Evolutionary conservation across 2,113 vertebrate species (phyloP).

Genomic region (Balaenoptera acutorostrata): DNA sequence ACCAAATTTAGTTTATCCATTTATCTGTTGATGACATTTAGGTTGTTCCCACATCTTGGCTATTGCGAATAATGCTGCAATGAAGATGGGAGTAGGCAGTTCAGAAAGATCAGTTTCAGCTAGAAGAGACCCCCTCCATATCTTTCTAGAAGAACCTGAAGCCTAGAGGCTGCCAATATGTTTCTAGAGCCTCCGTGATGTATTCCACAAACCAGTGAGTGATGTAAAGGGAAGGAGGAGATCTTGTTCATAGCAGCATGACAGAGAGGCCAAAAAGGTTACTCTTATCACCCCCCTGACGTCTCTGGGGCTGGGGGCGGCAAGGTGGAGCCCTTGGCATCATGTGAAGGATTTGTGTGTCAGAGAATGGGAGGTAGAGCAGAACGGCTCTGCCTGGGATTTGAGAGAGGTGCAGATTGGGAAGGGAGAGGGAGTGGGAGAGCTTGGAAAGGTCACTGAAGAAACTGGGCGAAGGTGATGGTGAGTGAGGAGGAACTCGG

Average conservation of each 20-base stretch:
- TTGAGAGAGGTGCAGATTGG: not conserved
- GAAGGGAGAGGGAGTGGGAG: no score
- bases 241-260: not conserved
- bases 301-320: no score
- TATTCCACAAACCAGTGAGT: not conserved
- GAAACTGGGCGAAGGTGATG: not conserved
- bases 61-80: not conserved
- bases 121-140: not conserved
- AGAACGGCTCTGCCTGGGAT: not conserved
- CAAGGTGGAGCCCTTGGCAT: not conserved
- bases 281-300: not conserved
- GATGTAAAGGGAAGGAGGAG: not conserved
- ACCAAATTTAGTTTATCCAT: not conserved
- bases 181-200: not conserved
- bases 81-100: rapidly evolving
- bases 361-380: not conserved
- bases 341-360: not conserved
- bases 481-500: not conserved
- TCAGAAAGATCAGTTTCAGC: not conserved
- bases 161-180: not conserved
- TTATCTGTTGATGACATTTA: not conserved
- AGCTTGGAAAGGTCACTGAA: not conserved
- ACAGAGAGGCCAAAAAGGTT: not conserved
- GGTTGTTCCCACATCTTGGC: not conserved
- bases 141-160: not conserved